Evolutionary conservation across 2,113 vertebrate species (phyloP).

Genomic region (Dipodomys ordii): DNA sequence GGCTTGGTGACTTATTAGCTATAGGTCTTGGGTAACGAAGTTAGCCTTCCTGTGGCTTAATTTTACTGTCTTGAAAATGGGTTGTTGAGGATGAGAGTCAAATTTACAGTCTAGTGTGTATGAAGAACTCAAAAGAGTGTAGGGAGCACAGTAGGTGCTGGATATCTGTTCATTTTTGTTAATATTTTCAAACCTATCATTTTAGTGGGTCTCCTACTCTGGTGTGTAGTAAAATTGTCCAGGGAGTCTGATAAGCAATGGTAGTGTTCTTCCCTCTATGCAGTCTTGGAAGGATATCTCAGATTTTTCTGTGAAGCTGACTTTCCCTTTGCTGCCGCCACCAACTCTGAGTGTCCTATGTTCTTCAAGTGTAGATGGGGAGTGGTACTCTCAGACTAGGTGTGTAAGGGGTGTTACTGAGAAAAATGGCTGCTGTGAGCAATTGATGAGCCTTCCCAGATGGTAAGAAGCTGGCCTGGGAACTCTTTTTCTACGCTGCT

Average conservation of each 20-base stretch:
- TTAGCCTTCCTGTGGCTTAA: background rate
- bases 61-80: background rate
- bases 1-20: background rate
- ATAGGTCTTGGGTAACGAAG: background rate
- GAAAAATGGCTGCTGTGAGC: background rate
- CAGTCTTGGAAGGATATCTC: background rate
- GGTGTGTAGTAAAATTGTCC: background rate
- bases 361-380: background rate
- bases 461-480: background rate
- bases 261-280: background rate
- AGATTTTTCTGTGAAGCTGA: background rate
- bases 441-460: background rate
- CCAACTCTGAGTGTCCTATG: background rate
- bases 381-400: background rate
- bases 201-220: background rate
- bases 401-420: background rate
- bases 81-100: background rate
- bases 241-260: background rate
- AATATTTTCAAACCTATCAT: background rate
- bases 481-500: background rate
- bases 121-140: background rate
- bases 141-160: background rate
- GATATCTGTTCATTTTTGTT: background rate
- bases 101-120: background rate
- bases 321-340: background rate